Evolutionary conservation across 2,888 invertebrate species (phyloP), one percentile per base, ranked within the genome.

Genomic region (Sceliomorpha sp.): DNA sequence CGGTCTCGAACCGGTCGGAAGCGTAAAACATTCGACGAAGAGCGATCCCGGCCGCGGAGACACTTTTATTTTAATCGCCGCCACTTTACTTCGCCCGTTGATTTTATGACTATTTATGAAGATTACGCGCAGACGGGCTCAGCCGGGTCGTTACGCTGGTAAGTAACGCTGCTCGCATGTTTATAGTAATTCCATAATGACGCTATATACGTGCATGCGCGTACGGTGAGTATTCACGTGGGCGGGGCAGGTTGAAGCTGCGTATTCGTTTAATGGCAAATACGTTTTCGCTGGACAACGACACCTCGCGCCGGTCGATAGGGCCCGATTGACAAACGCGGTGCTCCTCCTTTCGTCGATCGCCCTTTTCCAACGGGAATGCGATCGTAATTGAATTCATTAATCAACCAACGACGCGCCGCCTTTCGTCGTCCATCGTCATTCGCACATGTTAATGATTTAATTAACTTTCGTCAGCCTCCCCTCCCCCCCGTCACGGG

Each of bases 21-120:
- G 53, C n/a, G 14, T 14, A 27, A 29, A 44, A 9, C 32, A 44
- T 50, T 50, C 14, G 45, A 45, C 56, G 37, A 55, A 50, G 27
- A 26, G 29, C 20, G 55, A 64, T 68, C 42, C n/a, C 56, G 56
- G 63, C 66, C 62, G 56, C 34, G 36, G 13, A 62, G 56, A 40
- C 53, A 68, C 60, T 50, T 71, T 73, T 59, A 58, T 68, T 73
- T 73, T 60, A 75, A 75, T 73, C 67, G 58, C 69, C 64, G 69
- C 60, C 63, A 64, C 71, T 72, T 62, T 71, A 73, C 64, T 40
- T 62, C 62, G 63, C 15, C 69, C 62, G 69, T 71, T 63, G 66
- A 72, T 73, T 78, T 74, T 73, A 72, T 55, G 73, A 77, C 71
- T 76, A 73, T 76, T 77, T 74, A 78, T 76, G 76, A 50, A 72